A percentile compares a stretch with the other conserved stretches of the same genome.
phyloP scores from a whole-genome alignment of 2,888 invertebrate genomes.

The Masnerella sp. region DNA sequence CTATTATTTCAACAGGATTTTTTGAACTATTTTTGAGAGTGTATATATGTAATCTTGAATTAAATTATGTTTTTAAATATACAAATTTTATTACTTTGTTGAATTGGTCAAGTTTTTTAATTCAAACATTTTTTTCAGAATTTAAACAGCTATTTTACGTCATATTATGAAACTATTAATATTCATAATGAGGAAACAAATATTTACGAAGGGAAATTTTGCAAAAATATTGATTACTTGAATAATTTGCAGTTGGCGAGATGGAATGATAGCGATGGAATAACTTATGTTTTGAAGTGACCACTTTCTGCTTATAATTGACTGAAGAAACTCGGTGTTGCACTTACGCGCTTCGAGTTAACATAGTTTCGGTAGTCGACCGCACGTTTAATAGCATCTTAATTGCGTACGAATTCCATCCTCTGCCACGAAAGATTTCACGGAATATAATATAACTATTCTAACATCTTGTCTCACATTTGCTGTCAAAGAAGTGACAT shows the following conservation, averaged over 20 bases:
- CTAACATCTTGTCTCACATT: no score
- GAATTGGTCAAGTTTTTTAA: no score
- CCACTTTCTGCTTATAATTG: conserved; percentile 44
- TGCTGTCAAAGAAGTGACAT: no score
- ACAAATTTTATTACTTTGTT: no score
- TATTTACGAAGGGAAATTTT: neutral
- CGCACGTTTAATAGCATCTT: conserved; percentile 33
- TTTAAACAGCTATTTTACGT: no score
- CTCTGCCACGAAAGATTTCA: neutral
- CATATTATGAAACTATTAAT: no score
- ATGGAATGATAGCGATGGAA: conserved; percentile 15
- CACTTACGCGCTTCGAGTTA: conserved; percentile 31
- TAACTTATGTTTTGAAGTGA: conserved; percentile 33
- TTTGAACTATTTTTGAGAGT: no score
- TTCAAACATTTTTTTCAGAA: no score
- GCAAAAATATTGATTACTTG: neutral
- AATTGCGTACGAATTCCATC: conserved; percentile 10
- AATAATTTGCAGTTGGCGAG: conserved; percentile 3
- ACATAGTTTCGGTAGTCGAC: conserved; percentile 38
- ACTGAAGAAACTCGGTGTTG: conserved; percentile 31
- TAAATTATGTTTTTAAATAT: no score
- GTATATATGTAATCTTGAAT: no score
- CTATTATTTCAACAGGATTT: no score
- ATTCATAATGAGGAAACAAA: no score
- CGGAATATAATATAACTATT: conserved; percentile 16